phyloP scores from a whole-genome alignment of 2,888 invertebrate species.

The Tetragonisca angustula region DNA sequence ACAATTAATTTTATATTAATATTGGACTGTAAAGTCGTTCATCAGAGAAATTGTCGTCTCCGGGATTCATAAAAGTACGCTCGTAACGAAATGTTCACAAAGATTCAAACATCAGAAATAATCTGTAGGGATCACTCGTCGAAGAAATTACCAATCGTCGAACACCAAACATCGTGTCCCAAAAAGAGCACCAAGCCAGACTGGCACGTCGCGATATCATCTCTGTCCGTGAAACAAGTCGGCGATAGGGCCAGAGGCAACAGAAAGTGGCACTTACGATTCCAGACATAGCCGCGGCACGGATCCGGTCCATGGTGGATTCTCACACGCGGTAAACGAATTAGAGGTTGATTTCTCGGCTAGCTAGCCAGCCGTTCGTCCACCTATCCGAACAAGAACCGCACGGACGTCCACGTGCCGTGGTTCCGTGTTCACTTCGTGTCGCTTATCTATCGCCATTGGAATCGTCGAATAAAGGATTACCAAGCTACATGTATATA shows the following conservation, averaged over 20 bases:
- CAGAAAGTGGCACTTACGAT: conserved; percentile 67
- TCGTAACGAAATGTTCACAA: too few species aligned
- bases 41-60: neutral
- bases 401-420: conserved; percentile 47
- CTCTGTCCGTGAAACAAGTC: neutral
- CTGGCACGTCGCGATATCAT: neutral
- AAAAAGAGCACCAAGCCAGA: neutral
- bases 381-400: conserved; percentile 22
- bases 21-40: neutral
- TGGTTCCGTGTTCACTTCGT: conserved; percentile 39
- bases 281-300: conserved; percentile 62
- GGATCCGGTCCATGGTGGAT: conserved; percentile 63
- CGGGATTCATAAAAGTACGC: too few species aligned
- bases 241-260: conserved; percentile 32
- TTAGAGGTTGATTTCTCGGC: conserved; percentile 76
- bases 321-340: conserved; percentile 74
- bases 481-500: neutral
- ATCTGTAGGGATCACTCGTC: too few species aligned
- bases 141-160: neutral
- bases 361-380: conserved; percentile 64
- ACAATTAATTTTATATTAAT: neutral
- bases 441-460: conserved; percentile 58
- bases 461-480: conserved; percentile 60
- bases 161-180: neutral
- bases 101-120: too few species aligned